Percentiles rank a stretch among this genome's conserved stretches.
These are phyloP conservation scores for Mesocricetus auratus DNA, from an alignment of 2,113 vertebrate species.

Conservation along the genomic window DNA sequence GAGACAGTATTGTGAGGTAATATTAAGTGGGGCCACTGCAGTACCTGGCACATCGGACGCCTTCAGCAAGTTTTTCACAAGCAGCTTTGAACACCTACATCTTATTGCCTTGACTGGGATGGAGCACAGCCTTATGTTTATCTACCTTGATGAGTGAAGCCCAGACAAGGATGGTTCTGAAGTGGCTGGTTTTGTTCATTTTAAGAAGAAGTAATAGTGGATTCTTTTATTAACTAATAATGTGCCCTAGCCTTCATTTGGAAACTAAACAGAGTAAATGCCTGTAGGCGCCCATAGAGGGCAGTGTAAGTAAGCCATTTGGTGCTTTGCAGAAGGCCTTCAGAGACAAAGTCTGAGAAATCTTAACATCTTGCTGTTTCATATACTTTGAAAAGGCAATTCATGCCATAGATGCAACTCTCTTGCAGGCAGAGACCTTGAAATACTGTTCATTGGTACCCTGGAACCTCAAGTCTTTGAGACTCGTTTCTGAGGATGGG, in stretches of 20 bases:
- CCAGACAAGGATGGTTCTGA: not conserved
- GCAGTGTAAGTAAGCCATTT: constrained; percentile 1
- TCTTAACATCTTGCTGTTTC: not conserved
- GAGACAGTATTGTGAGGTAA: not conserved
- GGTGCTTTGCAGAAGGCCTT: not conserved
- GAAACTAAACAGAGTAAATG: not conserved
- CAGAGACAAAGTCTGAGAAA: not conserved
- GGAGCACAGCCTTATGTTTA: not conserved
- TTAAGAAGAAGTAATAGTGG: not conserved
- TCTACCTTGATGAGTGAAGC: not conserved
- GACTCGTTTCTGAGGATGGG: not conserved
- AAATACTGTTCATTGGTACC: not conserved
- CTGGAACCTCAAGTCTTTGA: not conserved
- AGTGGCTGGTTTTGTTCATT: not conserved
- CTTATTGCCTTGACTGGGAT: not conserved
- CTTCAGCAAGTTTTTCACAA: not conserved
- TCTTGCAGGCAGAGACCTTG: not conserved
- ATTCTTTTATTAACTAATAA: not conserved
- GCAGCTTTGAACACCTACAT: not conserved
- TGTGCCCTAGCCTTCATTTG: not conserved
- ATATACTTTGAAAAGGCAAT: constrained; percentile 1
- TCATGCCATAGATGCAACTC: not conserved
- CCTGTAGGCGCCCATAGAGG: not conserved
- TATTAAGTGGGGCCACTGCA: not conserved
- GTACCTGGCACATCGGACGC: not conserved